Base-by-base conservation (phyloP, 2,888 invertebrate genomes). In the Lissocephala sabroskyi region DNA sequence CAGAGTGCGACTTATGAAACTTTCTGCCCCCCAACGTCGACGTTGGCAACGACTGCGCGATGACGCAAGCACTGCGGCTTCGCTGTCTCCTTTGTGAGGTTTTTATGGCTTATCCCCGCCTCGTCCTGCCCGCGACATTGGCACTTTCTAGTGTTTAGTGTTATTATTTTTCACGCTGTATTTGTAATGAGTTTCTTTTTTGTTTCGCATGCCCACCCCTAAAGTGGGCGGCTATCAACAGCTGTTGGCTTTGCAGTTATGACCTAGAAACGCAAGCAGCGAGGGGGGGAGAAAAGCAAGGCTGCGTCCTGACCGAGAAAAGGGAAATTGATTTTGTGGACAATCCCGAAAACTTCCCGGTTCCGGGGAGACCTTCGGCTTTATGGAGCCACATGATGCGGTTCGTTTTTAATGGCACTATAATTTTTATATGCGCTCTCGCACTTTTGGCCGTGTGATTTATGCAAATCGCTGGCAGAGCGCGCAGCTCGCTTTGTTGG, bases 371-470 rank as follows among this genome's bases (percentile, higher is more conserved):
- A 23, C 4, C 23, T 23, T 23, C 7, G 23, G 7, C 23, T 5
- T 37, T 37, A 37, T 37, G 37, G 3, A 5, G 10, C 19, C 37
- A 19, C 19, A 37, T 39, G 9, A 57, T 50, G 10, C 19, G 33
- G n/a, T n/a, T n/a, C n/a, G n/a, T 26, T 30, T 40, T 43, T 47
- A 52, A 53, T 53, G 53, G 23, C 36, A 33, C 42, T 43, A 56
- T 52, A 45, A 65, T 56, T 41, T 45, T 46, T n/a, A 33, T 43
- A 36, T 41, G 33, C 42, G 18, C 35, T 18, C 47, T 52, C 41
- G 41, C 45, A 52, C 32, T 41, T 33, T 54, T 42, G 18, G n/a
- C n/a, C n/a, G n/a, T n/a, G 54, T 51, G 63, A 59, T 62, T 61
- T 54, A 62, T 62, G 49, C 51, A 62, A 59, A 61, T 55, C 35